A percentile compares a stretch with the other conserved stretches of the same genome.
Conservation (phyloP, 2,113 vertebrate genomes). For the Pomatorhinus ruficollis region DNA sequence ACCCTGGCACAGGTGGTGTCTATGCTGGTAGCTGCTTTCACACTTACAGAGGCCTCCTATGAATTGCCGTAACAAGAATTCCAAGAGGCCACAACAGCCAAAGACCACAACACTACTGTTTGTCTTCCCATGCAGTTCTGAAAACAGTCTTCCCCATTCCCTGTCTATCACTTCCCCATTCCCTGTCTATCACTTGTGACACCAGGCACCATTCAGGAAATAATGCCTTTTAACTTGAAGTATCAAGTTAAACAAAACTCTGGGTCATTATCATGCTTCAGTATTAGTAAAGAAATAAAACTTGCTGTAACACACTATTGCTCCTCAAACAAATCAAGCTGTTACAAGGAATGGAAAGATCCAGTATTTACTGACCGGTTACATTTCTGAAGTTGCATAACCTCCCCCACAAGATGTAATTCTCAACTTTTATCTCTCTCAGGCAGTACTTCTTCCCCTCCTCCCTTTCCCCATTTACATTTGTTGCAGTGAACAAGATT, state of each 20-base stretch:
- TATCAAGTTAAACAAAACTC: background rate
- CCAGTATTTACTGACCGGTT: background rate
- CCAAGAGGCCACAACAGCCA: background rate
- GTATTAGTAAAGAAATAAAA: background rate
- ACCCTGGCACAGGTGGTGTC: background rate
- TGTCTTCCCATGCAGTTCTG: background rate
- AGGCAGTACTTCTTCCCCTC: background rate
- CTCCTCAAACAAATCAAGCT: background rate
- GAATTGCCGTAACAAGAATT: background rate
- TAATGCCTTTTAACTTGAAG: background rate
- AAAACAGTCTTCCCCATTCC: background rate
- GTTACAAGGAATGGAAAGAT: background rate
- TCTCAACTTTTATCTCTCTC: background rate
- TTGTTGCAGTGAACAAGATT: background rate
- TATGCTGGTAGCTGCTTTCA: background rate
- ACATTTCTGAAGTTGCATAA: background rate
- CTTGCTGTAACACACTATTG: background rate
- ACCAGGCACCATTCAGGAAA: background rate
- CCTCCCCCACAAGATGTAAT: background rate
- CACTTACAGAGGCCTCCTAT: background rate
- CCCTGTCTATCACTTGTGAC: background rate
- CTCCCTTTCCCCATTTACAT: background rate
- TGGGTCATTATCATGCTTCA: background rate
- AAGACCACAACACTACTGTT: background rate
- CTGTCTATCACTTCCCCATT: background rate